phyloP scores from a whole-genome alignment of 2,797 vertebrate genomes.

The Cryptoprocta ferox region DNA sequence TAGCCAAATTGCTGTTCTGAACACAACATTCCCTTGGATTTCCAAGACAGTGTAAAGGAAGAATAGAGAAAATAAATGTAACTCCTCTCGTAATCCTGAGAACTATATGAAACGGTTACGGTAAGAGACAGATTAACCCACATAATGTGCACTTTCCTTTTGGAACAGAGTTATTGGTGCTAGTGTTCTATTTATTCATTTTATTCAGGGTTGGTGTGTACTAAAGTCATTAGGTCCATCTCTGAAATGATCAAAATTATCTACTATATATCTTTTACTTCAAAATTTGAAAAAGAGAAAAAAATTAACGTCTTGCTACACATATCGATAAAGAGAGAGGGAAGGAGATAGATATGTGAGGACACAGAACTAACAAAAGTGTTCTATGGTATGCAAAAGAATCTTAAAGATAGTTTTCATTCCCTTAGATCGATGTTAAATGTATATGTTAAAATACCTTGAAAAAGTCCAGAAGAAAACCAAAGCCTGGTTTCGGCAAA shows the following conservation, averaged over 20 bases:
- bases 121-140: neutral
- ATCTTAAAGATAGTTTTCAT: neutral
- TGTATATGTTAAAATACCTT: neutral
- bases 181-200: neutral
- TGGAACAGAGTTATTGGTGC: neutral
- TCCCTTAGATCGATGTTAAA: neutral
- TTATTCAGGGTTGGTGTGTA: neutral
- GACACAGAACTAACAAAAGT: neutral
- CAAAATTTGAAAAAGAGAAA: neutral
- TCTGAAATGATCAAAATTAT: neutral
- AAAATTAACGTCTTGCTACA: neutral
- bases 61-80: neutral
- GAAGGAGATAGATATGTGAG: neutral
- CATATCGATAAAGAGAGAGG: neutral
- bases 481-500: neutral
- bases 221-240: neutral
- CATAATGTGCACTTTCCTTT: neutral
- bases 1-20: constrained; percentile 9
- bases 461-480: neutral
- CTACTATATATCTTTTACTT: neutral
- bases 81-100: neutral
- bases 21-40: neutral
- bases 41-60: neutral
- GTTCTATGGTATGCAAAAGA: neutral
- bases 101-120: neutral